These are phyloP conservation scores for Lepidurus apus DNA, from an alignment of 1,140 invertebrate genomes.

Conservation along the genomic window DNA sequence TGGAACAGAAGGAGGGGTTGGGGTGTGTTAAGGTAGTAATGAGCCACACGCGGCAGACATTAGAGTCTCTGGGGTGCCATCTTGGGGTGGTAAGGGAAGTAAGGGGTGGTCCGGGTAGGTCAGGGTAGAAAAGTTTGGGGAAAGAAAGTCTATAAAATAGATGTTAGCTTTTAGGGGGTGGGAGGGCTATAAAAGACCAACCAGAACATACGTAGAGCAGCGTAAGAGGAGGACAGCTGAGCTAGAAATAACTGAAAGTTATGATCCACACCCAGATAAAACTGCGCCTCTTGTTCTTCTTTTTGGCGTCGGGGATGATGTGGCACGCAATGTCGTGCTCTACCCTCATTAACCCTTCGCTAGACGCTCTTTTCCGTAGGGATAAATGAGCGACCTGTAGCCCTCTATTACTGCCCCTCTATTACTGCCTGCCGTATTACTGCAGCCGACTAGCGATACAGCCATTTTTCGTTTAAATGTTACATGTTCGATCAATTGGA, in stretches of 20 bases:
- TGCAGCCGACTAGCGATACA: too few species aligned
- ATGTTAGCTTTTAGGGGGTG: too few species aligned
- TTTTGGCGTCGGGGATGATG: not conserved
- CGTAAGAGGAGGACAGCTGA: not conserved
- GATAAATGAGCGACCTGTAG: conserved; percentile 10
- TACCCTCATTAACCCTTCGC: conserved; percentile 15
- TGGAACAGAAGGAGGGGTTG: not conserved
- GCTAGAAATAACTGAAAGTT: not conserved
- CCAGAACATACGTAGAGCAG: not conserved
- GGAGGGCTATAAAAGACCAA: not conserved
- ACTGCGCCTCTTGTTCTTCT: not conserved
- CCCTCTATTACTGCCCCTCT: not conserved
- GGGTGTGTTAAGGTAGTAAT: not conserved
- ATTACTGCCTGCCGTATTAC: not conserved
- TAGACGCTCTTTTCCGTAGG: not conserved
- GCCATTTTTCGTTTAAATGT: too few species aligned
- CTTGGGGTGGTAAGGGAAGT: not conserved
- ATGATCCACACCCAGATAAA: conserved; percentile 9
- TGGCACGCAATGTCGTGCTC: conserved; percentile 3
- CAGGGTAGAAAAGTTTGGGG: not conserved
- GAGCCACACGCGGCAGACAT: conserved; percentile 16
- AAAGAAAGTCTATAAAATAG: not conserved
- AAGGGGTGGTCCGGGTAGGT: not conserved
- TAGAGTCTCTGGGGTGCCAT: not conserved
- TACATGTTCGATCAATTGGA: too few species aligned